Evolutionary conservation across 2,113 vertebrate genomes (phyloP).

Genomic region (Felis catus): F.catus_Fca126_mat1.0 CM031419.1:101240001-101240500

Average conservation of each 20-base stretch:
- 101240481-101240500: neutral
- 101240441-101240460: neutral
- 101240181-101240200: neutral
- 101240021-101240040: neutral
- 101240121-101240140: neutral
- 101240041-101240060: neutral
- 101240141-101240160: neutral
- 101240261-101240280: neutral
- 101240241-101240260: neutral
- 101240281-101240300: neutral
- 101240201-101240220: neutral
- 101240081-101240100: rapidly evolving
- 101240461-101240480: neutral
- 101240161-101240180: neutral
- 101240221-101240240: neutral
- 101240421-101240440: neutral
- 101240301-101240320: neutral
- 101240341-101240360: neutral
- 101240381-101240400: neutral
- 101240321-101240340: neutral
- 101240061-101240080: neutral
- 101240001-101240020: neutral
- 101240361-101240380: neutral
- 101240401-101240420: neutral
- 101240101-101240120: neutral